These are phyloP conservation scores for Scaeva pyrastri DNA, from an alignment of 2,888 invertebrate genomes.

Conservation along the genomic window DNA sequence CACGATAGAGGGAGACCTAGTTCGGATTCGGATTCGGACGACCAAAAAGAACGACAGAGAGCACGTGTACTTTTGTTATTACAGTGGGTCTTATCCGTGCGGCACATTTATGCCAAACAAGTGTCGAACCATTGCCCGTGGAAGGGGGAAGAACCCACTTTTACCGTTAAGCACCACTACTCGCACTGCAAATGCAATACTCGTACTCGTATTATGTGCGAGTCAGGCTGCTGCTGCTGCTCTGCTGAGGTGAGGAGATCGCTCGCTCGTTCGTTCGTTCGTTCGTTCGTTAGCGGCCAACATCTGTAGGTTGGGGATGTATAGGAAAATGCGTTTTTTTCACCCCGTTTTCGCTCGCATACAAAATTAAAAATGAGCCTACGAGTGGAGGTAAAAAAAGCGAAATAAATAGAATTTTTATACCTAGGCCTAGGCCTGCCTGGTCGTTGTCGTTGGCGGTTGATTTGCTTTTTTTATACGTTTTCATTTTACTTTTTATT, in stretches of 20 bases:
- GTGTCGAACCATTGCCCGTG: slow-evolving; percentile 59
- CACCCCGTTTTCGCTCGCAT: slow-evolving; percentile 56
- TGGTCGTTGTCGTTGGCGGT: slow-evolving; percentile 15
- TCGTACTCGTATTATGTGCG: slow-evolving; percentile 42
- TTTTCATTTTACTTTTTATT: slow-evolving; percentile 5
- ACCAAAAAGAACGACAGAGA: slow-evolving; percentile 65
- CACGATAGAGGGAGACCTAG: slow-evolving; percentile 43
- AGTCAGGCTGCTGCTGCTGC: not conserved
- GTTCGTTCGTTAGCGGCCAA: not conserved
- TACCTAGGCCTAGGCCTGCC: slow-evolving; percentile 44
- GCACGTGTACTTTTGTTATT: slow-evolving; percentile 71
- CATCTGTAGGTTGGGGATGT: slow-evolving; percentile 46
- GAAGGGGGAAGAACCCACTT: slow-evolving; percentile 55
- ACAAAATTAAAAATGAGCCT: slow-evolving; percentile 74
- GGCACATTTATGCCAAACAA: slow-evolving; percentile 74
- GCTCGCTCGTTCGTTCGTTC: too few relatives aligned
- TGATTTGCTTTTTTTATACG: slow-evolving; percentile 65
- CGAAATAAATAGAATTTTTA: slow-evolving; percentile 73
- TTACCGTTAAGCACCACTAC: slow-evolving; percentile 54
- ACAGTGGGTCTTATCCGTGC: slow-evolving; percentile 62
- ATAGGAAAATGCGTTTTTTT: slow-evolving; percentile 74
- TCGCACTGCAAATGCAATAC: slow-evolving; percentile 20
- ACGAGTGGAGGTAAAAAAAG: slow-evolving; percentile 43
- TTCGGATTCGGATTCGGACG: not conserved
- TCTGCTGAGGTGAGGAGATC: not conserved